Evolutionary conservation across 2,888 invertebrate genomes (phyloP).

Genomic region (Campopleginae sp.): DNA sequence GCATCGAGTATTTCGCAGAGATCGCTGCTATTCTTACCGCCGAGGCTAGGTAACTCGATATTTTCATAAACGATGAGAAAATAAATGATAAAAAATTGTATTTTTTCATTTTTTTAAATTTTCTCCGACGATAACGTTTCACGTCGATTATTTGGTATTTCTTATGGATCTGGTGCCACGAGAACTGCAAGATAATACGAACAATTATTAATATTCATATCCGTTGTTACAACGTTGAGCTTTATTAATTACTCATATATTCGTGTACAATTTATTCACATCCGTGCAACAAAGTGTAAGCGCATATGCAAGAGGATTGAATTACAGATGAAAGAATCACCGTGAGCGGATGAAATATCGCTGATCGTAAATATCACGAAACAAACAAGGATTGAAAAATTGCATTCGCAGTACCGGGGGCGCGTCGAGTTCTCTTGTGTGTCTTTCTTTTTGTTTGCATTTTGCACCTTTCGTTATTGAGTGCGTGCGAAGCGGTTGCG

Average conservation of each 20-base stretch:
- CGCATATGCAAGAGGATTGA: conserved; percentile 46
- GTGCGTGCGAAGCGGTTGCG: conserved; percentile 39
- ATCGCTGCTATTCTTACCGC: conserved; percentile 3
- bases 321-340: conserved; percentile 60
- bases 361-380: conserved; percentile 65
- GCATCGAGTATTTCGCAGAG: not conserved
- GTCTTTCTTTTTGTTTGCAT: conserved; percentile 39
- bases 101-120: not conserved
- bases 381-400: conserved; percentile 65
- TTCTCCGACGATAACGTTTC: not conserved
- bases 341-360: conserved; percentile 59
- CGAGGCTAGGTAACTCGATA: not conserved
- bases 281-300: conserved; percentile 23
- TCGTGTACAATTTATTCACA: conserved; percentile 1
- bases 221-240: conserved; percentile 48
- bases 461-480: conserved; percentile 24
- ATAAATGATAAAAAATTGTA: too few relatives aligned
- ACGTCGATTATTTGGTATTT: not conserved
- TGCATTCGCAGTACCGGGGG: conserved; percentile 38
- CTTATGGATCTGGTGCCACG: conserved; percentile 23
- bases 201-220: conserved; percentile 49
- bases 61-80: not conserved
- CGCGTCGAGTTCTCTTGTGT: conserved; percentile 32
- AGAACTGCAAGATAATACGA: conserved; percentile 33
- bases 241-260: conserved; percentile 62